Conservation (phyloP, 2,113 vertebrate genomes). For the Emydocephalus ijimae region DNA sequence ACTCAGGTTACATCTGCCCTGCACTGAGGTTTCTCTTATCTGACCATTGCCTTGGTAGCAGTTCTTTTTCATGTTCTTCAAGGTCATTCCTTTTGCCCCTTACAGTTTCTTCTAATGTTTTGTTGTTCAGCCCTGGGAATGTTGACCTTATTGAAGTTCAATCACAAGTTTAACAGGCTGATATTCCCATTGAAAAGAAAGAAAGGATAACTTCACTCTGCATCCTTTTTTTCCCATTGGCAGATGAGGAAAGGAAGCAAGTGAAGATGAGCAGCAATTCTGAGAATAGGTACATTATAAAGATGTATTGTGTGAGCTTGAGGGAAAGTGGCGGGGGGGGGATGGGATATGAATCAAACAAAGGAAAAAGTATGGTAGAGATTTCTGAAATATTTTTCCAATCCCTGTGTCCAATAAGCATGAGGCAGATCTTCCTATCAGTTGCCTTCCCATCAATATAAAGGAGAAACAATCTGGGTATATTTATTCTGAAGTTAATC, state of each 20-base stretch:
- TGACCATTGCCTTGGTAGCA: not conserved
- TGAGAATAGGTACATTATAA: not conserved
- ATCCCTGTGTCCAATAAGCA: not conserved
- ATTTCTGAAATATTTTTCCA: not conserved
- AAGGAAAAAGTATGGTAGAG: not conserved
- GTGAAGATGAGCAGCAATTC: not conserved
- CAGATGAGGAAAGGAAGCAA: not conserved
- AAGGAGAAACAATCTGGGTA: not conserved
- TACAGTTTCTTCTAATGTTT: not conserved
- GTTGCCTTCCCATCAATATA: not conserved
- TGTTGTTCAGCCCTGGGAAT: not conserved
- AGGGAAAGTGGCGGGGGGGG: not conserved
- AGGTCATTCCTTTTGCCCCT: not conserved
- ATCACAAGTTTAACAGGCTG: not conserved
- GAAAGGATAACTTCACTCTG: not conserved
- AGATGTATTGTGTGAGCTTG: not conserved
- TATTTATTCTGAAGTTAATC: not conserved
- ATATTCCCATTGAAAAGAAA: not conserved
- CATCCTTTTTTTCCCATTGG: not conserved
- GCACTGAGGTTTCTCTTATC: not conserved
- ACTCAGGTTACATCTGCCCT: not conserved
- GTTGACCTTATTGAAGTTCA: not conserved
- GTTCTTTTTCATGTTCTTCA: not conserved
- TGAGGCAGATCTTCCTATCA: not conserved
- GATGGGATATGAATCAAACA: not conserved